Conservation (phyloP, 2,113 vertebrate genomes). For the Stegostoma tigrinum region DNA sequence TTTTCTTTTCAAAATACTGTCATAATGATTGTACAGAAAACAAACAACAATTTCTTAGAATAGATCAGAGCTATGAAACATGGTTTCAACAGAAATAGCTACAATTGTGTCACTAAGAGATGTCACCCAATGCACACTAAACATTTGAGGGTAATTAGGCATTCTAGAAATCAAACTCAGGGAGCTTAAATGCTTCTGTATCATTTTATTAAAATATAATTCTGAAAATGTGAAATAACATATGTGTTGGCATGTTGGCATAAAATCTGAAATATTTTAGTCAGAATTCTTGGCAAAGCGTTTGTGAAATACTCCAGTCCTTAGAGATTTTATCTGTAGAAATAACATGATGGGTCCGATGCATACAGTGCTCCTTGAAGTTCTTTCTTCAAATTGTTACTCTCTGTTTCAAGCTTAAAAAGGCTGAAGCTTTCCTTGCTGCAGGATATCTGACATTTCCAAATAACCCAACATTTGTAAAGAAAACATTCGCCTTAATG, state of each 20-base stretch:
- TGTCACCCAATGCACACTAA: not conserved
- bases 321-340: not conserved
- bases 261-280: not conserved
- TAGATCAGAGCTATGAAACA: not conserved
- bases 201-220: not conserved
- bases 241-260: not conserved
- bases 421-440: not conserved
- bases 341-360: not conserved
- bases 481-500: not conserved
- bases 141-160: not conserved
- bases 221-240: not conserved
- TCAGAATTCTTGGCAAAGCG: conserved; percentile 21
- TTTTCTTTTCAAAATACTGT: not conserved
- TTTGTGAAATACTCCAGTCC: not conserved
- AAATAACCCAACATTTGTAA: not conserved
- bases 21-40: not conserved
- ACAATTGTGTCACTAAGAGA: not conserved
- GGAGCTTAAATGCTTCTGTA: not conserved
- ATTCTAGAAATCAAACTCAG: conserved; percentile 9
- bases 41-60: not conserved
- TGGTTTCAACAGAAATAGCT: not conserved
- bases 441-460: not conserved
- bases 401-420: not conserved
- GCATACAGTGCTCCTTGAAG: not conserved
- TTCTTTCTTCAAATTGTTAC: not conserved